Percentiles rank a stretch among this genome's conserved stretches.
phyloP scores from a whole-genome alignment of 2,888 invertebrate species.

The Philereme vetulata region DNA sequence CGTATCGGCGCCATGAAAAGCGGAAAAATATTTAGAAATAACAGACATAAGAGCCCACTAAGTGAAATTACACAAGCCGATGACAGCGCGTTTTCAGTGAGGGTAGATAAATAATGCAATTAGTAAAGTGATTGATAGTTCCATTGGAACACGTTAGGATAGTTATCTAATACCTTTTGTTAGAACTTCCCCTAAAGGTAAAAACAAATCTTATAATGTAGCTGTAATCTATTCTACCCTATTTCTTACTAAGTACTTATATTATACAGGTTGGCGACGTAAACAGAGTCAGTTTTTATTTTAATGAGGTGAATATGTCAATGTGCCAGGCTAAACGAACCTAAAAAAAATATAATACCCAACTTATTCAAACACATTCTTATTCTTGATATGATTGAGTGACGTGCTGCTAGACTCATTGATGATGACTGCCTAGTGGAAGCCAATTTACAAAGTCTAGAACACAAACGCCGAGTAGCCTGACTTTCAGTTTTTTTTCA shows the following conservation, averaged over 20 bases:
- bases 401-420: too few relatives aligned
- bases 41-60: conserved; percentile 66
- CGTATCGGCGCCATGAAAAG: conserved; percentile 50
- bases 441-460: too few relatives aligned
- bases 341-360: too few relatives aligned
- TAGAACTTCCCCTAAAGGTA: conserved; percentile 5
- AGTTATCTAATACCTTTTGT: conserved; percentile 30
- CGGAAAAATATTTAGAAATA: conserved; percentile 61
- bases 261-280: neutral
- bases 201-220: conserved; percentile 20
- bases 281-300: neutral
- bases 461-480: too few relatives aligned
- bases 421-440: too few relatives aligned
- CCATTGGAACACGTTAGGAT: conserved; percentile 28
- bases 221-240: neutral
- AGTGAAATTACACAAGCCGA: conserved; percentile 74
- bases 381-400: too few relatives aligned
- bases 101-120: conserved; percentile 76
- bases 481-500: too few relatives aligned
- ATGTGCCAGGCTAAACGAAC: too few relatives aligned
- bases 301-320: too few relatives aligned
- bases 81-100: conserved; percentile 67
- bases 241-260: neutral
- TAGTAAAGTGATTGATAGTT: conserved; percentile 75
- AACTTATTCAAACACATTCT: too few relatives aligned